Conservation (phyloP, 1,140 invertebrate genomes). For the Trichogramma pretiosum region DNA sequence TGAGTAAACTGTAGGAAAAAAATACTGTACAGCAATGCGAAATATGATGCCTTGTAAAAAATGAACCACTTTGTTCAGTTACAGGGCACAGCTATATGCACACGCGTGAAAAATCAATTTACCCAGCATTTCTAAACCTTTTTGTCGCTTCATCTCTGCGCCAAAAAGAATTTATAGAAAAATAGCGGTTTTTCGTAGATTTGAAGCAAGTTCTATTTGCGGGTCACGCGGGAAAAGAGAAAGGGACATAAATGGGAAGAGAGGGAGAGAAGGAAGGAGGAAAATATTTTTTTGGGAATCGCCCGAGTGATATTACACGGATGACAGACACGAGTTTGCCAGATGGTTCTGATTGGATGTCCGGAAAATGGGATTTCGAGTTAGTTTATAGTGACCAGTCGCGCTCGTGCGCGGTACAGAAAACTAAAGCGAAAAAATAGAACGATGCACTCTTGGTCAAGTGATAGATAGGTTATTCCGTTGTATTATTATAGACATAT, state of each 20-base stretch:
- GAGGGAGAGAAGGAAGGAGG: not conserved
- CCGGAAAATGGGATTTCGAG: constrained; percentile 10
- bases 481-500: no score
- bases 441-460: no score
- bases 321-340: not conserved
- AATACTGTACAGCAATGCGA: not conserved
- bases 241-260: no score
- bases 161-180: not conserved
- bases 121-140: not conserved
- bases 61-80: not conserved
- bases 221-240: no score
- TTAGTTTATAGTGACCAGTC: no score
- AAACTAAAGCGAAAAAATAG: not conserved
- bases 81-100: no score
- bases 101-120: constrained; percentile 6
- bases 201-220: not conserved
- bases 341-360: constrained; percentile 9
- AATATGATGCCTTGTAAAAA: no score
- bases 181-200: not conserved
- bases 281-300: not conserved
- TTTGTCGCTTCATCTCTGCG: not conserved
- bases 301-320: constrained; percentile 1
- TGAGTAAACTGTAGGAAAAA: not conserved
- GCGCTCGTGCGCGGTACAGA: no score
- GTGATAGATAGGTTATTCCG: no score